Base-by-base conservation (phyloP, 2,113 vertebrate genomes). In the Vulpes vulpes region DNA sequence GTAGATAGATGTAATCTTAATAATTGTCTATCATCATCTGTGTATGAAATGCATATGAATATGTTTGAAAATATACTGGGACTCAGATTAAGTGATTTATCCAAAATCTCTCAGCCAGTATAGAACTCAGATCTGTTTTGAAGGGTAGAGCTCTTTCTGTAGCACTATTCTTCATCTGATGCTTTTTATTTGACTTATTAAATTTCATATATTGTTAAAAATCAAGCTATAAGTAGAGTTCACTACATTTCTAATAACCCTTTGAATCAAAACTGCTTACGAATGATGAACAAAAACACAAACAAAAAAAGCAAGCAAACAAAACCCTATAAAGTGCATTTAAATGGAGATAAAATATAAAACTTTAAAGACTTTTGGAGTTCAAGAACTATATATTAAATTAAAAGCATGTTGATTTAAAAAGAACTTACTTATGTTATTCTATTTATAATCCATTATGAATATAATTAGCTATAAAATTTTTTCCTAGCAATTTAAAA, bases 181-280 rank as follows among this genome's bases (percentile, higher is more conserved):
- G 3, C 71, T 74, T 35, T 25, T 62, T 30, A 43, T 49, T 93
- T 88, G 16, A n/a, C 85, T 89, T 65, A 55, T 82, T 73, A 88
- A 74, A 81, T 2, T 14, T 60, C 43, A 91, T 81, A 23, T 32
- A 62, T 67, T 79, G 30, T 38, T 73, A 64, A 53, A 94, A 67
- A 62, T 81, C 43, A 74, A 78, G 4, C 30, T 25, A 4, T 49
- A 78, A 59, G 15, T 90, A 27, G 55, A 82, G 22, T 81, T 93
- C 32, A 80, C 12, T 94, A 30, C 3, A 69, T 88, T 65, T 84
- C 59, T 86, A 91, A 82, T 62, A 92, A 83, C 8, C 32, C 4
- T 64, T 88, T 96, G n/a, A 94, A 78, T 95, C 94, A 97, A 93
- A 91, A 83, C 12, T 81, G 15, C 65, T 87, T 84, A 51, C 20